Evolutionary conservation across 2,113 vertebrate species (phyloP).

Genomic region (Myocastor coypus): DNA sequence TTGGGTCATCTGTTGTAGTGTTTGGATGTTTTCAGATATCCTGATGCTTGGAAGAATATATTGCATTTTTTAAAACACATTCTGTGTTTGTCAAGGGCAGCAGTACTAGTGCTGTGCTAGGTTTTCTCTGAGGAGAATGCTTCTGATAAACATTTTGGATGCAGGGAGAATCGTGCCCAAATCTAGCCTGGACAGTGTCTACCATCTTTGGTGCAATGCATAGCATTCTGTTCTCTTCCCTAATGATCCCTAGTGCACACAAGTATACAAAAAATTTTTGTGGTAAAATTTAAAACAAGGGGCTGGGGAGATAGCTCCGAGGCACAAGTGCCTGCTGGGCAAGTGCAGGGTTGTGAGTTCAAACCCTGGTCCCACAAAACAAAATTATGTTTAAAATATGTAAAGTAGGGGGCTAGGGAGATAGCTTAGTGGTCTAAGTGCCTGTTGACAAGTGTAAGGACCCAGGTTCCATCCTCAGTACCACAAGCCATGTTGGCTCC

Average conservation of each 20-base stretch:
- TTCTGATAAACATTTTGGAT: no score
- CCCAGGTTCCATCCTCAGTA: no score
- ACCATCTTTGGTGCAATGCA: background rate
- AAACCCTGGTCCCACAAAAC: no score
- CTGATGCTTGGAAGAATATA: background rate
- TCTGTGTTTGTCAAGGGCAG: background rate
- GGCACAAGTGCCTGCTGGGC: no score
- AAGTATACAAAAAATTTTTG: background rate
- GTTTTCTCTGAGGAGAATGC: no score
- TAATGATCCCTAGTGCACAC: background rate
- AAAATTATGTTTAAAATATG: conserved; percentile 44
- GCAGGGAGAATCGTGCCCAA: no score
- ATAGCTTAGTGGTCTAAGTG: no score
- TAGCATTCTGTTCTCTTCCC: background rate
- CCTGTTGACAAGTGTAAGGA: no score
- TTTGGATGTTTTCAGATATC: background rate
- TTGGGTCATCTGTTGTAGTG: background rate
- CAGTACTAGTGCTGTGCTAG: no score
- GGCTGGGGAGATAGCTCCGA: no score
- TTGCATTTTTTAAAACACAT: background rate
- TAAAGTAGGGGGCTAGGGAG: background rate
- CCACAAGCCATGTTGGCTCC: no score
- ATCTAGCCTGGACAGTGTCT: background rate
- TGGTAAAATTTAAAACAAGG: conserved; percentile 27
- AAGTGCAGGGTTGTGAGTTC: no score